Base-by-base conservation (phyloP, 1,140 invertebrate species). In the Hypsibius dujardini region DNA sequence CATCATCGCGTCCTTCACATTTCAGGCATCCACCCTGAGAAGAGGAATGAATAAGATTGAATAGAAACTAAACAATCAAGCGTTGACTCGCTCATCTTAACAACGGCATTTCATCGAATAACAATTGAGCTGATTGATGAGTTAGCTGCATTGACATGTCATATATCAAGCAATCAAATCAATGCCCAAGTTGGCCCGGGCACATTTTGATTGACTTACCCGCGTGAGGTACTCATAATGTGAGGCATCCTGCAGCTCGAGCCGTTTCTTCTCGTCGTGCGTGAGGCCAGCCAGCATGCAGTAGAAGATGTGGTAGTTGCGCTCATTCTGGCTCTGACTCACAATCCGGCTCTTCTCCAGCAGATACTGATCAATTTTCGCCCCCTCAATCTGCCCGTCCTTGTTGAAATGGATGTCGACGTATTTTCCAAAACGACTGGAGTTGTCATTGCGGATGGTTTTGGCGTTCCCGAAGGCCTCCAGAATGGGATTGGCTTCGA, bases 381-480 rank as follows among this genome's bases (percentile, higher is more conserved):
- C 95, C 46, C 95, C 95, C 82, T 97, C 94, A 72, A 98, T 98
- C 0, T 93, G 88, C 14, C 95, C 95, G 73, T 85, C 84, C 47
- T 86, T 86, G 77, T 90, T 96, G 79, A 98, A 98, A 80, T 97
- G 91, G 76, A 98, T 98, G 78, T 98, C 95, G 75, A 98, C 97
- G 79, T 95, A 95, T 81, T 95, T 95, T 69, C 92, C 92, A 81
- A 95, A 95, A 72, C 94, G 84, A 47, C 92, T 97, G 0, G 94
- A 98, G 79, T 98, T 98, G 79, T 98, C 95, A 79, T 98, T 98
- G 71, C 94, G 84, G 69, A 98, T 92, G 1, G 95, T 98, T 82
- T 98, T 98, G 2, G 95, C 95, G 82, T 98, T 98, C 72, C 95
- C 95, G 82, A 98, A 98, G 1, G 95, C 95, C 85, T 95, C 91